phyloP scores from a whole-genome alignment of 2,888 invertebrate genomes.

The Flexamia atlantica region DNA sequence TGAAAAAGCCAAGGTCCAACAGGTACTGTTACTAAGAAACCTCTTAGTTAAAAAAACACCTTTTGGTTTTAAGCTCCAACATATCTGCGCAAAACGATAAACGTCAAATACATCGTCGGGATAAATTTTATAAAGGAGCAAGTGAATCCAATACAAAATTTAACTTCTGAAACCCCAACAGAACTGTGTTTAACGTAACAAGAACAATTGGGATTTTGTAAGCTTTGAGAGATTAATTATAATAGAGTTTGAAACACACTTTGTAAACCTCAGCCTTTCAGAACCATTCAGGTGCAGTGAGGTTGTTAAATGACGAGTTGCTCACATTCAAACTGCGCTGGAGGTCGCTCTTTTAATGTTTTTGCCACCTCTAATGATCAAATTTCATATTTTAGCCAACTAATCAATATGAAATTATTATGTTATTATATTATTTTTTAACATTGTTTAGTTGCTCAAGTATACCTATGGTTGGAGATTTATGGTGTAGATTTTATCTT shows the following conservation, averaged over 20 bases:
- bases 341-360: constrained; percentile 2
- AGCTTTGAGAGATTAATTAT: constrained; percentile 43
- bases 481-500: no score
- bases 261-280: constrained; percentile 38
- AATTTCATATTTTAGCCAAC: no score
- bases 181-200: constrained; percentile 38
- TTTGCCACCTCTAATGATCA: background rate
- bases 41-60: no score
- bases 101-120: no score
- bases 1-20: no score
- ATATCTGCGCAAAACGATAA: no score
- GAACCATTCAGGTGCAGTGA: constrained; percentile 13
- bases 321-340: constrained; percentile 3
- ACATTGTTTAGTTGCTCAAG: no score
- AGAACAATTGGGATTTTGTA: constrained; percentile 34
- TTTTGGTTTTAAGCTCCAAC: no score
- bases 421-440: no score
- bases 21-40: no score
- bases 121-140: background rate
- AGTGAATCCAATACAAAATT: background rate
- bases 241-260: constrained; percentile 41
- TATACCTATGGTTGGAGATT: no score
- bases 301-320: background rate
- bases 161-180: constrained; percentile 18
- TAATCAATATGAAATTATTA: no score